A percentile compares a stretch with the other conserved stretches of the same genome.
Conservation (phyloP, 2,888 invertebrate genomes). For the Malthinus seriepunctatus region DNA sequence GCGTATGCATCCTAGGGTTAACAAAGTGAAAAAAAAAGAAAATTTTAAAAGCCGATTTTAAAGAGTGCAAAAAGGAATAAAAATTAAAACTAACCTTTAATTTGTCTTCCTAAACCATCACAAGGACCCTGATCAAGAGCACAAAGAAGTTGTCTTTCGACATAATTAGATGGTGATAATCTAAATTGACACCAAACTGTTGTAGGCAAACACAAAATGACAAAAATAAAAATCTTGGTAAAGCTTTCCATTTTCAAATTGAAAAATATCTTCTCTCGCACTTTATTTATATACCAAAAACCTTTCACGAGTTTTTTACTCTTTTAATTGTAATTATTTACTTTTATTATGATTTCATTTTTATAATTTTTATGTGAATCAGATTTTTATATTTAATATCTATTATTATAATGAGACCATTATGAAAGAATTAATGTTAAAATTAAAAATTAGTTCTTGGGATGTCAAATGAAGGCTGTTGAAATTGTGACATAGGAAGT, state of each 20-base stretch:
- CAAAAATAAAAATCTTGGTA: background rate
- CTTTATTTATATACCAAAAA: no score
- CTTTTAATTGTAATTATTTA: background rate
- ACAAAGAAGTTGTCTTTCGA: constrained; percentile 59
- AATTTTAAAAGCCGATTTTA: background rate
- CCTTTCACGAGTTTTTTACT: no score
- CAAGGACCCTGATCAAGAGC: constrained; percentile 62
- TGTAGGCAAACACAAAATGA: no score
- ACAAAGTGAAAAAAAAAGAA: background rate
- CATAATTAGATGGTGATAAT: constrained; percentile 33
- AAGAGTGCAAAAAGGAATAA: no score
- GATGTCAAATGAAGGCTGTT: background rate
- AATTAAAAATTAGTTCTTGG: no score
- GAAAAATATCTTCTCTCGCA: background rate
- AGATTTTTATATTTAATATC: no score
- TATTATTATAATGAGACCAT: no score
- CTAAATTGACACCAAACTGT: constrained; percentile 10
- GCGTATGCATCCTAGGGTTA: no score
- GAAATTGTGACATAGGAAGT: no score
- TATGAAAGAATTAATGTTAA: no score
- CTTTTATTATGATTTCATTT: background rate
- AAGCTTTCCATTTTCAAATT: constrained; percentile 18
- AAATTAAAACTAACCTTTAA: constrained; percentile 58
- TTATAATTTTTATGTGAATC: background rate
- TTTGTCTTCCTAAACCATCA: constrained; percentile 62